These are phyloP conservation scores for Entelurus aequoreus DNA, from an alignment of 2,113 vertebrate genomes.

Conservation along the genomic window DNA sequence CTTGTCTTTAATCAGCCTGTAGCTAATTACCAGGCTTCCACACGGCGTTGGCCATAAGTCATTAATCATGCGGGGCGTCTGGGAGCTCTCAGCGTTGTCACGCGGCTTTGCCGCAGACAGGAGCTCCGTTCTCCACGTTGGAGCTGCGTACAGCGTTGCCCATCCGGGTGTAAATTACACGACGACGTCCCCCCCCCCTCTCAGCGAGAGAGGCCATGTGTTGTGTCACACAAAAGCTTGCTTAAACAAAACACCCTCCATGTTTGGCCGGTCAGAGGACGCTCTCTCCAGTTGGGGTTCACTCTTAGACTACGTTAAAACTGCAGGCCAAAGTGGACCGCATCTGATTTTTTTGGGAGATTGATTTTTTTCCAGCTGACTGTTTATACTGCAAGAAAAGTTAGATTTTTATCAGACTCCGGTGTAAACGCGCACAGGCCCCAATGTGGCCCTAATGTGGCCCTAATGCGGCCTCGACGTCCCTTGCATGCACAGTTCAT, in stretches of 20 bases:
- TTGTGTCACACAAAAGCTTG: conserved; percentile 63
- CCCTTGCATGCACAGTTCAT: too few species aligned
- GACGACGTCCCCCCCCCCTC: conserved; percentile 30
- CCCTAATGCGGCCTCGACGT: too few species aligned
- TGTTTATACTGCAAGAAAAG: too few species aligned
- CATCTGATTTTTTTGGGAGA: too few species aligned
- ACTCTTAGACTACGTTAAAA: too few species aligned
- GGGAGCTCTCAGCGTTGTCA: conserved; percentile 76
- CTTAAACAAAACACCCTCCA: conserved; percentile 55
- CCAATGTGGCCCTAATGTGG: too few species aligned
- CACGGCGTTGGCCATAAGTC: conserved; percentile 78
- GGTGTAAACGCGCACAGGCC: too few species aligned
- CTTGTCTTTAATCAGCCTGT: conserved; percentile 86
- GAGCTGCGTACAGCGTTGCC: conserved; percentile 60
- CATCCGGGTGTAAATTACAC: conserved; percentile 81
- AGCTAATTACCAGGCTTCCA: conserved; percentile 88
- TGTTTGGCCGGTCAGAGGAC: conserved; percentile 17
- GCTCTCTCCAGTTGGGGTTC: too few species aligned
- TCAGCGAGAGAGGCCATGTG: conserved; percentile 75
- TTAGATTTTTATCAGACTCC: too few species aligned
- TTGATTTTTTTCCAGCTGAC: too few species aligned
- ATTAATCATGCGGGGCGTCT: conserved; percentile 84
- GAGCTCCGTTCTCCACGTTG: conserved; percentile 77
- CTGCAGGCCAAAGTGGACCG: too few species aligned
- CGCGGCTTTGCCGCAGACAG: conserved; percentile 69